These are phyloP conservation scores for Diadromus collaris DNA, from an alignment of 2,888 invertebrate genomes.

Conservation along the genomic window DNA sequence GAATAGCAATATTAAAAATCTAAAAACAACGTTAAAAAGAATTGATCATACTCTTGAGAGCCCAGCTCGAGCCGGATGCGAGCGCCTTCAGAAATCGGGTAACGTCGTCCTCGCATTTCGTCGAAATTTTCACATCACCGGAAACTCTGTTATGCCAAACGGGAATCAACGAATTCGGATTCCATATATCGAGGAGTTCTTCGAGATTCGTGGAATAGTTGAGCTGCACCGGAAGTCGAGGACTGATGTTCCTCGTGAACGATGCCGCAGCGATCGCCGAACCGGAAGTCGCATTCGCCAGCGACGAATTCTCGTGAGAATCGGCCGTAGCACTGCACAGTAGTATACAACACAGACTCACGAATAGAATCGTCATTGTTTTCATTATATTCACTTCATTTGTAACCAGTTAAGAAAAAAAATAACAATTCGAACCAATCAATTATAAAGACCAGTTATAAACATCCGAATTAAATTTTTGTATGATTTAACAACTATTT, in stretches of 20 bases:
- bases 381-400: constrained; percentile 1
- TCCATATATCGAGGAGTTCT: constrained; percentile 68
- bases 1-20: background rate
- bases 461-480: too few species aligned
- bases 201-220: constrained; percentile 52
- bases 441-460: background rate
- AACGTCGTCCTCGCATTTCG: constrained; percentile 80
- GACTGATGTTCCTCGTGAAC: background rate
- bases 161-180: constrained; percentile 61
- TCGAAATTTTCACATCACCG: constrained; percentile 80
- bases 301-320: constrained; percentile 14
- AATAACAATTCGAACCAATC: constrained; percentile 14
- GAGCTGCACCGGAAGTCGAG: background rate
- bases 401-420: background rate
- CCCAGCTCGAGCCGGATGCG: constrained; percentile 81
- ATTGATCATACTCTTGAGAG: constrained; percentile 80
- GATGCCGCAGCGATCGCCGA: background rate
- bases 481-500: too few species aligned
- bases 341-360: constrained; percentile 6
- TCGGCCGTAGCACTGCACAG: background rate
- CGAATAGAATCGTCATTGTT: constrained; percentile 27
- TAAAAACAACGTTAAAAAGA: background rate
- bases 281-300: background rate
- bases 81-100: constrained; percentile 80
- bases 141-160: constrained; percentile 71